Evolutionary conservation across 1,140 invertebrate species (phyloP).

Genomic region (Neodiprion virginianus): DNA sequence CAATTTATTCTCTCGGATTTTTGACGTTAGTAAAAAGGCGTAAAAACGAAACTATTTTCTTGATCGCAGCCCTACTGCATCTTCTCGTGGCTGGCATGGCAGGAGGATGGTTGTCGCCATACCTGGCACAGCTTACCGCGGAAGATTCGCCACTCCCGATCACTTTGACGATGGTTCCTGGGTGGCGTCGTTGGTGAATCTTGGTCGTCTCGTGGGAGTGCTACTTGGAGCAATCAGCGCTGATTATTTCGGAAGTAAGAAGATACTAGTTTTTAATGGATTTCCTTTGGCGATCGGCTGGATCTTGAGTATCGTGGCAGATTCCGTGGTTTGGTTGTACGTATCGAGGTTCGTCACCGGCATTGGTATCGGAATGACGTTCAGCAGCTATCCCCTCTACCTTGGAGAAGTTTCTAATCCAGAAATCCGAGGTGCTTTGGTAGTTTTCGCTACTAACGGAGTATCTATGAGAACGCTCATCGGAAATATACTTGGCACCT

Average conservation of each 20-base stretch:
- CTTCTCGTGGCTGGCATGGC: conserved; percentile 48
- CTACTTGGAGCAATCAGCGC: conserved; percentile 43
- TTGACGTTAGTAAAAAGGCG: background rate
- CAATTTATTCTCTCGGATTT: background rate
- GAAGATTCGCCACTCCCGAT: conserved; percentile 37
- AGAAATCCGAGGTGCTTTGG: conserved; percentile 71
- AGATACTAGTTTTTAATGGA: conserved; percentile 66
- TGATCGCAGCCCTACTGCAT: conserved; percentile 45
- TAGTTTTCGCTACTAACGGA: conserved; percentile 61
- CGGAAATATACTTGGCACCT: conserved; percentile 71
- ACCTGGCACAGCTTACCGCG: conserved; percentile 51
- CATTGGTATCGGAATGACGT: conserved; percentile 69
- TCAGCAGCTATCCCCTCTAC: conserved; percentile 70
- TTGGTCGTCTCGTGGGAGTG: conserved; percentile 52
- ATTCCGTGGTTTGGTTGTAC: conserved; percentile 62
- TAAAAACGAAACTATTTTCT: background rate
- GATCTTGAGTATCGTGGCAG: conserved; percentile 66
- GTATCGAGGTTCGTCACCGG: conserved; percentile 65
- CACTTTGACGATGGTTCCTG: conserved; percentile 52
- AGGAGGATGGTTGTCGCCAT: conserved; percentile 59
- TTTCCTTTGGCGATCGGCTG: conserved; percentile 70
- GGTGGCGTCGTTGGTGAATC: conserved; percentile 53
- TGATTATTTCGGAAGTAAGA: conserved; percentile 70
- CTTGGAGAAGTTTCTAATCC: conserved; percentile 70
- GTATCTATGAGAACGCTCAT: conserved; percentile 69